A percentile compares a stretch with the other conserved stretches of the same genome.
phyloP scores from a whole-genome alignment of 2,113 vertebrate genomes.

The Natator depressus region DNA sequence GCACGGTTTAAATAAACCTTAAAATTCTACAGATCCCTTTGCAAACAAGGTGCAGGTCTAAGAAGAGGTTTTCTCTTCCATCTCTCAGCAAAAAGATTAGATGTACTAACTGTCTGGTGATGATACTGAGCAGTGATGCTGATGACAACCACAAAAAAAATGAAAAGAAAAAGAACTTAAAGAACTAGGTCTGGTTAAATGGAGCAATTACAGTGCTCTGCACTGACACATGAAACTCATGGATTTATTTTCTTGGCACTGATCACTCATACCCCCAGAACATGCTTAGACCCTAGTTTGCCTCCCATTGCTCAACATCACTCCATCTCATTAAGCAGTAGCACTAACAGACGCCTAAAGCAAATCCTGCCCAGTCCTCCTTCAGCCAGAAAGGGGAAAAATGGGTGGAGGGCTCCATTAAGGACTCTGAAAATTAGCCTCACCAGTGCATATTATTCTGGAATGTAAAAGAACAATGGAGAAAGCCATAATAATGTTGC shows the following conservation, averaged over 20 bases:
- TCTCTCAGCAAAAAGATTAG: neutral
- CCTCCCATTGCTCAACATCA: neutral
- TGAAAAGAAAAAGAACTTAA: fast-evolving
- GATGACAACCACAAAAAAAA: neutral
- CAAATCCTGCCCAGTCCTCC: neutral
- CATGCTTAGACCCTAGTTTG: neutral
- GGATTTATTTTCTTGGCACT: fast-evolving
- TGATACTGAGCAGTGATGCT: neutral
- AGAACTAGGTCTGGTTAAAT: fast-evolving
- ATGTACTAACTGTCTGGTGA: neutral
- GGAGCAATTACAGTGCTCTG: fast-evolving
- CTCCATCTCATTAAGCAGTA: neutral
- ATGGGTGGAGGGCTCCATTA: fast-evolving
- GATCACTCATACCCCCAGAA: neutral
- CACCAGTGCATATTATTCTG: neutral
- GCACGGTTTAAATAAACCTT: neutral
- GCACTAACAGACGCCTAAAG: neutral
- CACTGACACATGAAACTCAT: fast-evolving
- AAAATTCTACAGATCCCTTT: neutral
- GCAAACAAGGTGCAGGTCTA: neutral
- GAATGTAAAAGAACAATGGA: fast-evolving
- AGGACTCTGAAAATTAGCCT: neutral
- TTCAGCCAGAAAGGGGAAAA: fast-evolving
- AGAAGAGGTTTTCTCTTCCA: neutral
- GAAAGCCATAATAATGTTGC: neutral